Conservation (phyloP, 2,113 vertebrate species). For the Ginglymostoma cirratum region DNA sequence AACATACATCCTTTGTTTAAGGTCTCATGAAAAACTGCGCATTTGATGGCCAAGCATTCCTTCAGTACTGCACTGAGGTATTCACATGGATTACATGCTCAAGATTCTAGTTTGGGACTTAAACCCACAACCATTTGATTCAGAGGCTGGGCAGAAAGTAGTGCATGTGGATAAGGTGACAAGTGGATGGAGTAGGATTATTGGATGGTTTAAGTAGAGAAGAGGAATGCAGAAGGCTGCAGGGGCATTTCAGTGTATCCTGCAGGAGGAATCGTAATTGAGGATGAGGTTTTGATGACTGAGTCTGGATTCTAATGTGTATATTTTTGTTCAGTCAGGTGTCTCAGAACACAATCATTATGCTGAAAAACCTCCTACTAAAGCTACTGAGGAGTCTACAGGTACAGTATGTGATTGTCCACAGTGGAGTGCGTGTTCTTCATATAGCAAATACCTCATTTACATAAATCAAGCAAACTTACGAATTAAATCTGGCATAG, state of each 20-base stretch:
- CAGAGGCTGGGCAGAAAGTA: background rate
- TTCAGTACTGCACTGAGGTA: background rate
- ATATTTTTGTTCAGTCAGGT: conserved; percentile 16
- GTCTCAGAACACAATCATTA: background rate
- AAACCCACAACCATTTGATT: background rate
- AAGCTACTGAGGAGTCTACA: background rate
- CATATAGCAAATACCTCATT: background rate
- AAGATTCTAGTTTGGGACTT: background rate
- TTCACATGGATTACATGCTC: background rate
- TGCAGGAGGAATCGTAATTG: background rate
- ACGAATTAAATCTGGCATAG: too few species aligned
- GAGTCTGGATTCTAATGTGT: background rate
- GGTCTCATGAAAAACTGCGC: background rate
- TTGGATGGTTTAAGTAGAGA: background rate
- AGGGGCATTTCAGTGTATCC: background rate
- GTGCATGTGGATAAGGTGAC: background rate
- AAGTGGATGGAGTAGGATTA: background rate
- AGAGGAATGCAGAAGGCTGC: background rate
- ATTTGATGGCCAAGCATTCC: background rate
- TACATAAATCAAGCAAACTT: too few species aligned
- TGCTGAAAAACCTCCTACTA: background rate
- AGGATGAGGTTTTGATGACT: background rate
- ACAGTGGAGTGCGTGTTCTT: background rate
- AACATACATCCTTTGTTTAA: background rate
- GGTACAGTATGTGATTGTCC: background rate